Evolutionary conservation across 2,888 invertebrate genomes (phyloP).

Genomic region (Ischnus inquisitorius): DNA sequence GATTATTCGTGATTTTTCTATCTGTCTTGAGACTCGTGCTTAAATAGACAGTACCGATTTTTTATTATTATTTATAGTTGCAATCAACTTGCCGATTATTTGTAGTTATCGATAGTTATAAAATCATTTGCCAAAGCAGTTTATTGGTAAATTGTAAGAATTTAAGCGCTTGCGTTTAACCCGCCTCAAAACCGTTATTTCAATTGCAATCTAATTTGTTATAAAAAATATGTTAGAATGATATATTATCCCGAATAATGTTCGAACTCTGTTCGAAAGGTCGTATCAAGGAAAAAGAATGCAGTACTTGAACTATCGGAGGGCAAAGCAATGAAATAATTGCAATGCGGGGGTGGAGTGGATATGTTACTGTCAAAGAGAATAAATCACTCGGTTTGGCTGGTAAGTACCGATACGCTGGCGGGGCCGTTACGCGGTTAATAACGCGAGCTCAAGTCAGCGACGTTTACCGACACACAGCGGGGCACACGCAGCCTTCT

Average conservation of each 20-base stretch:
- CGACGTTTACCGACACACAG: slow-evolving; percentile 40
- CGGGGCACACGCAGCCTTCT: slow-evolving; percentile 4
- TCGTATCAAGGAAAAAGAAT: slow-evolving; percentile 13
- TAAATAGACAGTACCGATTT: too few relatives aligned
- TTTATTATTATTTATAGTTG: too few relatives aligned
- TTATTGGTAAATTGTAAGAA: not conserved
- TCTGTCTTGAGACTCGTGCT: too few relatives aligned
- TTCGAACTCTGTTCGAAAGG: not conserved
- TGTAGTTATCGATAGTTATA: not conserved
- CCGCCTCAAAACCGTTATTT: not conserved
- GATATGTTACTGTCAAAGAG: slow-evolving; percentile 11
- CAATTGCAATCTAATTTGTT: not conserved
- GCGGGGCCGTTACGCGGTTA: slow-evolving; percentile 64
- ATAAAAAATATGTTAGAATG: not conserved
- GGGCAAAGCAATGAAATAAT: slow-evolving; percentile 34
- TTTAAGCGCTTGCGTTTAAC: too few relatives aligned
- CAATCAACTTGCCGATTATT: not conserved
- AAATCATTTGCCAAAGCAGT: not conserved
- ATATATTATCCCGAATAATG: not conserved
- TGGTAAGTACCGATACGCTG: slow-evolving; percentile 60
- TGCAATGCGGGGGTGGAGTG: slow-evolving; percentile 37
- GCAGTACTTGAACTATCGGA: slow-evolving; percentile 16
- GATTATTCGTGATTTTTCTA: too few relatives aligned
- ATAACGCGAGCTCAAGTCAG: slow-evolving; percentile 54
- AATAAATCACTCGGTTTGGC: slow-evolving; percentile 62